A percentile compares a stretch with the other conserved stretches of the same genome.
Evolutionary conservation across 2,888 invertebrate species (phyloP).

Genomic region (Taphrorychus bicolor): DNA sequence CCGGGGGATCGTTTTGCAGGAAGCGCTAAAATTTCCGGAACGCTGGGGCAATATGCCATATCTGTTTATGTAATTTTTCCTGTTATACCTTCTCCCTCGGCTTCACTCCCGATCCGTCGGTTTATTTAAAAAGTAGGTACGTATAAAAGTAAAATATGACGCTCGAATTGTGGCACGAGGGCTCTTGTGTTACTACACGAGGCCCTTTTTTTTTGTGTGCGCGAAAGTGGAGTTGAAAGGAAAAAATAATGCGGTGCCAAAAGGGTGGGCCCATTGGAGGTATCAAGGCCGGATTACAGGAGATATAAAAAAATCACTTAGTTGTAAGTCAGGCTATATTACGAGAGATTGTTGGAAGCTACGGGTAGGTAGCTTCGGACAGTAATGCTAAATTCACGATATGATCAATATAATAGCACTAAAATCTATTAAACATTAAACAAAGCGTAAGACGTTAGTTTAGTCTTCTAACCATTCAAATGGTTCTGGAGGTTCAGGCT

Average conservation of each 20-base stretch:
- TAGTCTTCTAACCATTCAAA: slow-evolving; percentile 93
- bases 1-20: background rate
- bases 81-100: background rate
- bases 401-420: no score
- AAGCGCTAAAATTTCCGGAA: background rate
- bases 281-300: no score
- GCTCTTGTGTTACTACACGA: no score
- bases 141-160: background rate
- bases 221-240: no score
- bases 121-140: background rate
- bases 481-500: slow-evolving; percentile 97
- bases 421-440: background rate
- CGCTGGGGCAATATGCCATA: background rate
- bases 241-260: no score
- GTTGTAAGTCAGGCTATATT: no score
- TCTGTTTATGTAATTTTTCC: slow-evolving; percentile 5
- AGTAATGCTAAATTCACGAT: no score
- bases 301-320: no score
- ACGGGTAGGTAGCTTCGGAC: no score
- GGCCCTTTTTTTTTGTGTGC: no score
- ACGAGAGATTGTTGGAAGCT: no score
- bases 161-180: background rate
- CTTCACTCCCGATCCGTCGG: background rate
- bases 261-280: no score
- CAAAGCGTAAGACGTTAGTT: background rate